Conservation (phyloP, 2,797 vertebrate genomes). For the Rhynchotus rufescens region DNA sequence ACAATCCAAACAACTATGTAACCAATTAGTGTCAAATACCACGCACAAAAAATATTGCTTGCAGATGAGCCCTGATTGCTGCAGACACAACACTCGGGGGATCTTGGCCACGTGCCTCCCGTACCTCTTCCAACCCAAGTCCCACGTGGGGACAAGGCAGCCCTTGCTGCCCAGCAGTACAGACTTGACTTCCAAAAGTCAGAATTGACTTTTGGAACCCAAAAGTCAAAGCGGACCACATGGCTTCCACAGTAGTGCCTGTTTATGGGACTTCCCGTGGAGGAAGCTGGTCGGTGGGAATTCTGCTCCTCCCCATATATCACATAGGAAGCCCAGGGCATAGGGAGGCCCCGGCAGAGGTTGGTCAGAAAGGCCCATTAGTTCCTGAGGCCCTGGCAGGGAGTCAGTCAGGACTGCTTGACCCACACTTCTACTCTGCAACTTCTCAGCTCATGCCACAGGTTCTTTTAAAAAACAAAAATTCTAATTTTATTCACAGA, state of each 20-base stretch:
- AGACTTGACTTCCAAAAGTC: neutral
- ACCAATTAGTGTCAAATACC: neutral
- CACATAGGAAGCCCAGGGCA: neutral
- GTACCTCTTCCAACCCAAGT: accelerated
- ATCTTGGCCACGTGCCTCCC: neutral
- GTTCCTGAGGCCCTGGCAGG: neutral
- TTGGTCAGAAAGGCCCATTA: neutral
- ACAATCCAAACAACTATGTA: neutral
- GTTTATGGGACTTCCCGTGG: neutral
- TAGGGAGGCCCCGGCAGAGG: neutral
- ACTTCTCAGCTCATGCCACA: neutral
- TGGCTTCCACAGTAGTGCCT: neutral
- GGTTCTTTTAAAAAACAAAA: neutral
- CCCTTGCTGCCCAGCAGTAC: neutral
- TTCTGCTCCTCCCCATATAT: neutral
- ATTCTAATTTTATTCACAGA: neutral
- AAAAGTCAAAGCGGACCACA: accelerated
- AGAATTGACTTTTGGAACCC: too few relatives aligned
- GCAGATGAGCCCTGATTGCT: neutral
- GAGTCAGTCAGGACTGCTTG: neutral
- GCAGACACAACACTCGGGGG: neutral
- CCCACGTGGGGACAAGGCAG: neutral
- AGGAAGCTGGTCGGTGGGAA: neutral
- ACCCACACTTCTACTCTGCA: neutral
- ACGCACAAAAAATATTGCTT: neutral